Percentiles rank a stretch among this genome's conserved stretches.
Evolutionary conservation across 2,888 invertebrate genomes (phyloP).

Genomic region (Drosophila kuntzei): DNA sequence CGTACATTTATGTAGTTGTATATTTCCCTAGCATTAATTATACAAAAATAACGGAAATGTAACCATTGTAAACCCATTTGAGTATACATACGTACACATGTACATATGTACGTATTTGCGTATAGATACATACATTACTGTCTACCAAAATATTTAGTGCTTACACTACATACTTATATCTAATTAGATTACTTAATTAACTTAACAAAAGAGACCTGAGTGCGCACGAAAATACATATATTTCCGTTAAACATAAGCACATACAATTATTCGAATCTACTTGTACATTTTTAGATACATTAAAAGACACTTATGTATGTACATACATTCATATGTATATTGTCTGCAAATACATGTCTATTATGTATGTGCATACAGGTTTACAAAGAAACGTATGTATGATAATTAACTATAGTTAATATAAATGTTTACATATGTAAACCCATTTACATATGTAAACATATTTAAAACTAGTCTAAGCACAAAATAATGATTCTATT

Average conservation of each 20-base stretch:
- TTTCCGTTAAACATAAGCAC: not conserved
- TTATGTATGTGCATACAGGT: conserved; percentile 16
- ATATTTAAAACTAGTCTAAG: conserved; percentile 10
- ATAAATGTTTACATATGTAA: conserved; percentile 13
- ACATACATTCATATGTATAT: conserved; percentile 11
- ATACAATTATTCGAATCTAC: not conserved
- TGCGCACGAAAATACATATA: not conserved
- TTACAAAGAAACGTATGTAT: not conserved
- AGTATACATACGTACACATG: not conserved
- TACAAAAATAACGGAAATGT: conserved; percentile 11
- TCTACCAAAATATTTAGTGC: conserved; percentile 4
- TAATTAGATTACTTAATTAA: not conserved
- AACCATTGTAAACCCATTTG: conserved; percentile 23
- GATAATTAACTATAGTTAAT: not conserved
- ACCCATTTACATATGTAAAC: conserved; percentile 13
- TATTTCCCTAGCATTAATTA: not conserved
- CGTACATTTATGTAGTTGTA: not conserved
- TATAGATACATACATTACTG: conserved; percentile 9
- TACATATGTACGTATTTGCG: not conserved
- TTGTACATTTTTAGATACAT: conserved; percentile 7
- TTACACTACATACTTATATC: not conserved
- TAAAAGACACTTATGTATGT: not conserved
- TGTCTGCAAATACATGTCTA: conserved; percentile 16
- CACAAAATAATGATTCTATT: conserved; percentile 3
- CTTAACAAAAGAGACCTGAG: not conserved